Percentiles rank a stretch among this genome's conserved stretches.
Conservation (phyloP, 23 tunicate species). For the Styela plicata region DNA sequence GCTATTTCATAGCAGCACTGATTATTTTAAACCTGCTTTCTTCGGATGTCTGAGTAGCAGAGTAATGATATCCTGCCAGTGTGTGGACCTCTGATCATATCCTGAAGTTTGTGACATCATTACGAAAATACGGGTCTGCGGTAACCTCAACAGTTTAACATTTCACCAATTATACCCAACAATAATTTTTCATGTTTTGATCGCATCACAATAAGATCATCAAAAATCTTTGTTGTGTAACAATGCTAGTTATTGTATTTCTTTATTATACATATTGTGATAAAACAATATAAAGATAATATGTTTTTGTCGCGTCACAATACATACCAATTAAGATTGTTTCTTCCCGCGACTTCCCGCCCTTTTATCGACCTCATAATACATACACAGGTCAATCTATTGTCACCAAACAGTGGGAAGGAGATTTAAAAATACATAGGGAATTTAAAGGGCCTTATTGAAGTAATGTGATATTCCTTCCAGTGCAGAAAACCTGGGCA, state of each 20-base stretch:
- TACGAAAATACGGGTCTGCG: background rate
- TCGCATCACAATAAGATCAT: no score
- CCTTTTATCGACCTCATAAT: background rate
- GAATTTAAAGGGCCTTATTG: background rate
- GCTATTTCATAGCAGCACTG: no score
- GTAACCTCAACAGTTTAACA: background rate
- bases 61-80: no score
- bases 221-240: background rate
- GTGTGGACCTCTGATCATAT: no score
- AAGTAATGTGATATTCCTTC: background rate
- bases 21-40: no score
- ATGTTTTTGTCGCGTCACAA: background rate
- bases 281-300: background rate
- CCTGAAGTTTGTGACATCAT: background rate
- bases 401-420: background rate
- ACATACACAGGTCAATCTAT: background rate
- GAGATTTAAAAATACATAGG: background rate
- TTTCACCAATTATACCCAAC: background rate
- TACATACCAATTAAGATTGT: background rate
- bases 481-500: no score
- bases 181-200: no score
- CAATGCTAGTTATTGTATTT: background rate
- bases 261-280: background rate
- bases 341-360: background rate
- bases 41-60: no score